These are phyloP conservation scores for Clostera curtula DNA, from an alignment of 2,888 invertebrate species.

Conservation along the genomic window DNA sequence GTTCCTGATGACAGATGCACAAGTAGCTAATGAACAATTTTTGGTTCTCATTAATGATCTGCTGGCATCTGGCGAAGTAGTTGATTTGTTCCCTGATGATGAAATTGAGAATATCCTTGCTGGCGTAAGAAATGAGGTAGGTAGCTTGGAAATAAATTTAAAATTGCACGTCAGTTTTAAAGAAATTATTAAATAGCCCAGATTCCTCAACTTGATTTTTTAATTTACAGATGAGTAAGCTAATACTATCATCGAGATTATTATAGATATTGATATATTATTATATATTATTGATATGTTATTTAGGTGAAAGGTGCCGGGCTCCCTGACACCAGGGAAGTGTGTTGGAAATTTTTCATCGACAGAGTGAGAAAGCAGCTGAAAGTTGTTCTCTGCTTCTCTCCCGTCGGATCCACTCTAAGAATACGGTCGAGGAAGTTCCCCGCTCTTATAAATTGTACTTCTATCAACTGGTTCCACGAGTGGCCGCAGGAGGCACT, in stretches of 20 bases:
- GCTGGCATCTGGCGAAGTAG: slow-evolving; percentile 95
- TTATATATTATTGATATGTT: background rate
- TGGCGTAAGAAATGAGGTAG: slow-evolving; percentile 85
- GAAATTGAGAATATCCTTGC: slow-evolving; percentile 96
- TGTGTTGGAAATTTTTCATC: slow-evolving; percentile 98
- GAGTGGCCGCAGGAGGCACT: slow-evolving; percentile 99
- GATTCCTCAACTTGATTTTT: no score
- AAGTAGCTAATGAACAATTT: slow-evolving; percentile 96
- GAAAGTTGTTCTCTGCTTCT: slow-evolving; percentile 96
- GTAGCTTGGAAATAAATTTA: no score
- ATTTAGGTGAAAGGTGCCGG: slow-evolving; percentile 87
- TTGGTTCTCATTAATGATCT: slow-evolving; percentile 96
- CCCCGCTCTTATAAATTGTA: slow-evolving; percentile 96
- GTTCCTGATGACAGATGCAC: slow-evolving; percentile 98
- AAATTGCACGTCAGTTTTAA: no score
- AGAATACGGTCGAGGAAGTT: slow-evolving; percentile 94
- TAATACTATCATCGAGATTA: no score
- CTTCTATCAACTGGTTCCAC: slow-evolving; percentile 98
- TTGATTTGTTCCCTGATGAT: slow-evolving; percentile 96
- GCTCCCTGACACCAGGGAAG: slow-evolving; percentile 92
- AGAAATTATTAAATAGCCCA: no score
- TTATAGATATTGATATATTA: no score
- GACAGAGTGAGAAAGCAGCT: slow-evolving; percentile 93
- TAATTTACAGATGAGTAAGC: no score
- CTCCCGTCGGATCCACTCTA: slow-evolving; percentile 95